Percentiles rank a stretch among this genome's conserved stretches.
phyloP scores from a whole-genome alignment of 2,888 invertebrate species.

The Orgyia antiqua region DNA sequence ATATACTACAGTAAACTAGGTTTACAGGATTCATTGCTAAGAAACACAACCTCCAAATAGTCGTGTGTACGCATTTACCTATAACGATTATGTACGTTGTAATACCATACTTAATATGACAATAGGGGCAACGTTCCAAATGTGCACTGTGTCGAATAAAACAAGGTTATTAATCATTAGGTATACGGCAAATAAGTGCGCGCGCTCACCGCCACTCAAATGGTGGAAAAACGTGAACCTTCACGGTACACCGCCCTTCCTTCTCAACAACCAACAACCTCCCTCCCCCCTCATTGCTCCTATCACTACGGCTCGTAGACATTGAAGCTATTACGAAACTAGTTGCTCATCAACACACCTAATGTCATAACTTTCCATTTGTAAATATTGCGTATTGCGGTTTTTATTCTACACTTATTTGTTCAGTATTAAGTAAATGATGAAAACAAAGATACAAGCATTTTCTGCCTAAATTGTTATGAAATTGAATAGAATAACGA shows the following conservation, averaged over 20 bases:
- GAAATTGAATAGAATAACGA: too few species aligned
- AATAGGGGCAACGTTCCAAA: conserved; percentile 16
- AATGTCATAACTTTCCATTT: conserved; percentile 9
- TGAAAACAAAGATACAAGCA: too few species aligned
- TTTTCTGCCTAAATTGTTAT: too few species aligned
- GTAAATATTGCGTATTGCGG: conserved; percentile 6
- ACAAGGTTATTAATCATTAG: conserved; percentile 22
- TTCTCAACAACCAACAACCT: too few species aligned
- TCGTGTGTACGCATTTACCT: too few species aligned
- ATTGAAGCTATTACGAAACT: conserved; percentile 19
- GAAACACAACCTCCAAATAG: too few species aligned
- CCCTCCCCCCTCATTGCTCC: background rate
- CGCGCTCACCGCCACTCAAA: conserved; percentile 13
- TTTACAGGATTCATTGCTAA: too few species aligned
- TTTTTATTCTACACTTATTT: background rate
- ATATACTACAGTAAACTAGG: too few species aligned
- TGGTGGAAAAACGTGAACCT: conserved; percentile 39
- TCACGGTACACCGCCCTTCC: conserved; percentile 42
- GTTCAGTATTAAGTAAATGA: too few species aligned
- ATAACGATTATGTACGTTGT: too few species aligned
- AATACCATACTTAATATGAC: conserved; percentile 1
- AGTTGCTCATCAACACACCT: conserved; percentile 8
- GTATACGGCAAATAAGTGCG: background rate
- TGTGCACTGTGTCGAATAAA: conserved; percentile 27
- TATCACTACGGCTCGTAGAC: conserved; percentile 4